Base-by-base conservation (phyloP, 1,140 invertebrate genomes). In the Andricus grossulariae region DNA sequence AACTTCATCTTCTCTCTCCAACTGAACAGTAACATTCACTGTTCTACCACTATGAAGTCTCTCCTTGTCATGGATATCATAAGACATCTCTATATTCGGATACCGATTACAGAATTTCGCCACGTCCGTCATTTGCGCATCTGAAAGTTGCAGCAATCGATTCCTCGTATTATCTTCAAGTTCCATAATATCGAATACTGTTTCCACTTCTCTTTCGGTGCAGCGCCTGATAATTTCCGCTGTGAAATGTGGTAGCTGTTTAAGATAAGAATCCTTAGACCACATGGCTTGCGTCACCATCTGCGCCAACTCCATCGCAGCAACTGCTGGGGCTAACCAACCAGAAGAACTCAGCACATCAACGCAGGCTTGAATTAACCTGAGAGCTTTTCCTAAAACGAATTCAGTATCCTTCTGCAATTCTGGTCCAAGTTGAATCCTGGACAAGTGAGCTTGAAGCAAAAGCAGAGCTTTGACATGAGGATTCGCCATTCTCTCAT, bases 241-340 rank as follows among this genome's bases (percentile, higher is more conserved):
- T 15, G 94, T 96, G 88, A 99, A 99, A 90, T 99, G 98, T 5
- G 99, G 99, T 79, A 99, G 89, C 86, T 99, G 99, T 85, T 99
- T 97, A 60, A 99, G 92, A 88, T 99, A 99, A 0, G 97, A 98
- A 89, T 99, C 99, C 90, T 99, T 99, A 75, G 96, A 97, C 98
- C 99, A 99, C 98, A 99, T 99, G 3, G 98, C 98, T 92, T 99
- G 99, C 0, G 99, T 99, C 0, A 99, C 96, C 98, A 99, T 99
- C 91, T 99, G 99, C 0, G 99, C 98, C 76, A 99, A 91, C 92
- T 99, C 99, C 99, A 99, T 99, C 83, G 99, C 98, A 70, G 98
- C 97, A 25, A 99, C 96, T 11, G 98, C 99, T 0, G 99, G 99
- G 0, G 97, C 96, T 16, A 99, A 91, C 99, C 99, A 99, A 45